A percentile compares a stretch with the other conserved stretches of the same genome.
Conservation (phyloP, 2,113 vertebrate species). For the Myiozetetes cayanensis region DNA sequence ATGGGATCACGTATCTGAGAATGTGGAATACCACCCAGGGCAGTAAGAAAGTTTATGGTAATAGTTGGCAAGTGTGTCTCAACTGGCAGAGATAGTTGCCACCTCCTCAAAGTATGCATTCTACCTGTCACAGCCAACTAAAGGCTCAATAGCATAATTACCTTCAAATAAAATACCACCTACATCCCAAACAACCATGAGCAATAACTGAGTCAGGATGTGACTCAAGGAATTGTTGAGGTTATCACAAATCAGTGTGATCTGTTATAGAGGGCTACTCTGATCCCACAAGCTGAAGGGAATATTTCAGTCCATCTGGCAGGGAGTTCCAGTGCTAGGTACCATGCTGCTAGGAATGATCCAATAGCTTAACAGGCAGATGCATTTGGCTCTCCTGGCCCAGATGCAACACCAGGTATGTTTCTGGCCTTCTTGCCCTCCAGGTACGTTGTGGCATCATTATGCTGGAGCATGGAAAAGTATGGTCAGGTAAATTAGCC, state of each 20-base stretch:
- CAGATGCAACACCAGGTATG: neutral
- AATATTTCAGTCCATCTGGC: neutral
- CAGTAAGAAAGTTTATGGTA: neutral
- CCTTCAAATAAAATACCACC: conserved; percentile 7
- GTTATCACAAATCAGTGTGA: neutral
- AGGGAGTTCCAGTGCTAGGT: neutral
- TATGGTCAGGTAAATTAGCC: neutral
- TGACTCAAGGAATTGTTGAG: neutral
- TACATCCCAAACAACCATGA: neutral
- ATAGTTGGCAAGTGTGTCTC: neutral
- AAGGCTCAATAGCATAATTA: neutral
- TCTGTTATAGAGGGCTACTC: neutral
- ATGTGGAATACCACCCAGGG: neutral
- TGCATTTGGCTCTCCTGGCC: neutral
- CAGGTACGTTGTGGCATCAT: neutral
- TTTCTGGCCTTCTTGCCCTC: neutral
- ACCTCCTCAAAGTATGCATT: neutral
- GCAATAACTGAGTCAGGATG: neutral
- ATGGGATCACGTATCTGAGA: neutral
- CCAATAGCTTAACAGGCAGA: neutral
- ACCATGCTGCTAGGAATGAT: neutral
- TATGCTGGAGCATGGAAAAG: neutral
- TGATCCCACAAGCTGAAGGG: neutral
- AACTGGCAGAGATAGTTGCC: conserved; percentile 32
- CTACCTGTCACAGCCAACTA: conserved; percentile 32